Conservation (phyloP, 2,888 invertebrate species). For the Ennomos quercinarius region DNA sequence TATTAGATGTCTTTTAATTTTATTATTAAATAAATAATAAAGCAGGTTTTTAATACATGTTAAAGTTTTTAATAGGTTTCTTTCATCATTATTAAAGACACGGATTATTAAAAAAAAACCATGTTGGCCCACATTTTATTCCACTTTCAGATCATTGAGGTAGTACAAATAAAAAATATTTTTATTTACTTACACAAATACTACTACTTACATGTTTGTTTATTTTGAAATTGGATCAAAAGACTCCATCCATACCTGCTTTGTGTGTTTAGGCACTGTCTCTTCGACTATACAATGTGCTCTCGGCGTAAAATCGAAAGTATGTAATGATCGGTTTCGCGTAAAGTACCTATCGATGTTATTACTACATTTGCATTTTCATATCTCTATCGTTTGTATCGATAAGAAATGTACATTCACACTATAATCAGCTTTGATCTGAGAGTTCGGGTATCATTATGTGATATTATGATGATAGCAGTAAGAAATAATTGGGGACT, state of each 20-base stretch:
- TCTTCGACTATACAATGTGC: constrained; percentile 17
- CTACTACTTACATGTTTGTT: no score
- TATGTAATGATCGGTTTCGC: constrained; percentile 37
- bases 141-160: no score
- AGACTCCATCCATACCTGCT: no score
- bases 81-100: not conserved
- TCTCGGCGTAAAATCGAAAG: constrained; percentile 44
- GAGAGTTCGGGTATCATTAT: constrained; percentile 17
- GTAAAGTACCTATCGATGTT: constrained; percentile 49
- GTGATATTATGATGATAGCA: constrained; percentile 17
- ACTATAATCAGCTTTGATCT: constrained; percentile 21
- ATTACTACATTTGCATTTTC: constrained; percentile 47
- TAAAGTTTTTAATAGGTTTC: no score
- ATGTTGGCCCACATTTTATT: no score
- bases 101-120: no score
- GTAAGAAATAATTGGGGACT: constrained; percentile 2
- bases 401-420: constrained; percentile 17
- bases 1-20: no score
- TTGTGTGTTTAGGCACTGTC: not conserved
- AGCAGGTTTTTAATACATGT: no score
- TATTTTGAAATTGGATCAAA: no score
- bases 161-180: no score
- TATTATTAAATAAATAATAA: no score
- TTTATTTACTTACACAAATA: no score
- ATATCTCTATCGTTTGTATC: constrained; percentile 41